These are phyloP conservation scores for Agonopterix arenella DNA, from an alignment of 2,888 invertebrate species.

Conservation along the genomic window DNA sequence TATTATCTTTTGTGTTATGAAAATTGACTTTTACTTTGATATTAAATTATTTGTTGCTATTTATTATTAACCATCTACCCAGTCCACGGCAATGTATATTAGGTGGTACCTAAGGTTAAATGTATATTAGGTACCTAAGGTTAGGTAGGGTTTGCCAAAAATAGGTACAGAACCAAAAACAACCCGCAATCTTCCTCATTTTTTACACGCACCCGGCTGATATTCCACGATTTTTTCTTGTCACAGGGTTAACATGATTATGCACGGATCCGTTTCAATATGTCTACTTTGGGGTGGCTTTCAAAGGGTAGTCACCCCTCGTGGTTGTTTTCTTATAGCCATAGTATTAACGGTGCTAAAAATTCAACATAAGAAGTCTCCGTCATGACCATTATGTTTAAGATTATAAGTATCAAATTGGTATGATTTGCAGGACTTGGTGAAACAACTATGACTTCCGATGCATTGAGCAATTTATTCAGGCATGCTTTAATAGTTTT, in stretches of 20 bases:
- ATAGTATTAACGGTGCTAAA: constrained; percentile 22
- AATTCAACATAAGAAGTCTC: constrained; percentile 9
- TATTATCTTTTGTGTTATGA: too few relatives aligned
- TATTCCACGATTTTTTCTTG: constrained; percentile 26
- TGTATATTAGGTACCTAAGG: too few relatives aligned
- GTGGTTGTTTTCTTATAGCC: constrained; percentile 4
- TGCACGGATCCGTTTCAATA: constrained; percentile 25
- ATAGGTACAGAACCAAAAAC: constrained; percentile 3
- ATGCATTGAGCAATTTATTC: constrained; percentile 33
- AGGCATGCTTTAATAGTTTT: constrained; percentile 2
- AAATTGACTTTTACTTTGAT: too few relatives aligned
- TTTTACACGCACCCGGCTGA: constrained; percentile 3
- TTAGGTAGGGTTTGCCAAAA: too few relatives aligned
- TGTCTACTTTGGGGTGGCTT: constrained; percentile 14
- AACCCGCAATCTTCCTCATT: neutral
- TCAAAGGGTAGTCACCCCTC: constrained; percentile 4
- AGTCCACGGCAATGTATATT: too few relatives aligned
- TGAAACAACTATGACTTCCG: constrained; percentile 9
- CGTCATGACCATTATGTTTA: too few relatives aligned
- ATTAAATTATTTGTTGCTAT: too few relatives aligned
- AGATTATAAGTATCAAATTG: too few relatives aligned
- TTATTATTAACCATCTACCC: too few relatives aligned
- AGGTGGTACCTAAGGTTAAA: too few relatives aligned
- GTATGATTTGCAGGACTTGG: too few relatives aligned
- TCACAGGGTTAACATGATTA: constrained; percentile 30